phyloP scores from a whole-genome alignment of 2,797 vertebrate species.

The Poliocrania exsul region DNA sequence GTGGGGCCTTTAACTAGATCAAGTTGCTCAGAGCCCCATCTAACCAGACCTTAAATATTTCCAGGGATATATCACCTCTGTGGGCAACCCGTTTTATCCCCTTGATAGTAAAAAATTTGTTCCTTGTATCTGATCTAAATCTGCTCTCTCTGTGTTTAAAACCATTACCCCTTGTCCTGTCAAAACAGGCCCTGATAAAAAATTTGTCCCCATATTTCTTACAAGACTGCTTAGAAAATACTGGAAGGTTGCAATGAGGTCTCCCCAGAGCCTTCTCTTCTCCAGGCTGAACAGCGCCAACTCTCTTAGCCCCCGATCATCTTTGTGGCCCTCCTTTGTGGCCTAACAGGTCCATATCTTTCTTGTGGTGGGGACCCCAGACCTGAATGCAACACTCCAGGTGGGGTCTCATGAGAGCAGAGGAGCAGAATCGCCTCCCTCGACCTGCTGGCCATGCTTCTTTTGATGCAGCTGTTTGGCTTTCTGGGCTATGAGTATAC shows the following conservation, averaged over 20 bases:
- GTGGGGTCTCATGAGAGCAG: not conserved
- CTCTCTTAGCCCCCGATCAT: not conserved
- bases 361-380: not conserved
- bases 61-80: not conserved
- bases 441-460: fast-evolving
- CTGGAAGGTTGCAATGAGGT: not conserved
- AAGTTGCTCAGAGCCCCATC: not conserved
- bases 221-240: not conserved
- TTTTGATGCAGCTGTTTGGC: not conserved
- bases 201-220: not conserved
- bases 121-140: not conserved
- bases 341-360: not conserved
- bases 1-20: not conserved
- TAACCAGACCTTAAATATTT: not conserved
- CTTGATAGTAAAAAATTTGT: not conserved
- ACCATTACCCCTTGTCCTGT: not conserved
- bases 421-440: not conserved
- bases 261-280: not conserved
- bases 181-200: fast-evolving
- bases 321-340: not conserved
- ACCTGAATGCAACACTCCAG: fast-evolving
- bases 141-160: not conserved
- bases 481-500: not conserved
- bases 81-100: not conserved
- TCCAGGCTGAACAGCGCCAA: too few relatives aligned